Evolutionary conservation across 2,888 invertebrate species (phyloP).

Genomic region (Standfussiana lucernea): DNA sequence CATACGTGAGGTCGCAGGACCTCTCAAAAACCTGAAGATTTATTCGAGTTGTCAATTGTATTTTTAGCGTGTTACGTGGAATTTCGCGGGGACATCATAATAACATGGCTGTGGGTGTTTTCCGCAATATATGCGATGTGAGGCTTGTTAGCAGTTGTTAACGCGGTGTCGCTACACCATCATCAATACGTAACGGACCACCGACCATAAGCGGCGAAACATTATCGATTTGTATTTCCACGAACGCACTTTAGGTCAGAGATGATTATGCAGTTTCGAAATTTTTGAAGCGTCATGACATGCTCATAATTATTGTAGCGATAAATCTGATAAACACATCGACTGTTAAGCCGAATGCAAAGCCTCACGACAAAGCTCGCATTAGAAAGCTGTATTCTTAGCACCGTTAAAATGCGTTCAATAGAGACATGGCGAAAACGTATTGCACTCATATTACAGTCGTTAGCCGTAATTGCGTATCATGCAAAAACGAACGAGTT

Average conservation of each 20-base stretch:
- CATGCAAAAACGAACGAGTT: constrained; percentile 81
- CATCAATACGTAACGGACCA: constrained; percentile 73
- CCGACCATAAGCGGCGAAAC: constrained; percentile 65
- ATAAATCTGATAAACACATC: constrained; percentile 81
- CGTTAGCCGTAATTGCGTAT: constrained; percentile 85
- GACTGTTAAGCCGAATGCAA: constrained; percentile 69
- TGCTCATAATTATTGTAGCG: constrained; percentile 81
- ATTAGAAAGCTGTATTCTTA: constrained; percentile 86
- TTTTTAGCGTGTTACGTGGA: constrained; percentile 61
- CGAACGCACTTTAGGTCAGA: constrained; percentile 69
- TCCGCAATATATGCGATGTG: constrained; percentile 66
- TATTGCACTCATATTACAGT: constrained; percentile 81
- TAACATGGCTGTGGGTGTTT: constrained; percentile 63
- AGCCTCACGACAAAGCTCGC: constrained; percentile 80
- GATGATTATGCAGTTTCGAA: constrained; percentile 78
- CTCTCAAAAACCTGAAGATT: constrained; percentile 65
- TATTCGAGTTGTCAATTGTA: constrained; percentile 58
- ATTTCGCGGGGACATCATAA: constrained; percentile 68
- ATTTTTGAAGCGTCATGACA: constrained; percentile 76
- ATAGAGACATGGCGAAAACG: constrained; percentile 79
- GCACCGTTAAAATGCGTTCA: constrained; percentile 80
- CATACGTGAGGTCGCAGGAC: constrained; percentile 75
- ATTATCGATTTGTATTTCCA: constrained; percentile 75
- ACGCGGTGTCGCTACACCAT: constrained; percentile 73
- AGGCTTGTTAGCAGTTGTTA: constrained; percentile 80